Base-by-base conservation (phyloP, 2,113 vertebrate genomes). In the Hepsetus odoe region DNA sequence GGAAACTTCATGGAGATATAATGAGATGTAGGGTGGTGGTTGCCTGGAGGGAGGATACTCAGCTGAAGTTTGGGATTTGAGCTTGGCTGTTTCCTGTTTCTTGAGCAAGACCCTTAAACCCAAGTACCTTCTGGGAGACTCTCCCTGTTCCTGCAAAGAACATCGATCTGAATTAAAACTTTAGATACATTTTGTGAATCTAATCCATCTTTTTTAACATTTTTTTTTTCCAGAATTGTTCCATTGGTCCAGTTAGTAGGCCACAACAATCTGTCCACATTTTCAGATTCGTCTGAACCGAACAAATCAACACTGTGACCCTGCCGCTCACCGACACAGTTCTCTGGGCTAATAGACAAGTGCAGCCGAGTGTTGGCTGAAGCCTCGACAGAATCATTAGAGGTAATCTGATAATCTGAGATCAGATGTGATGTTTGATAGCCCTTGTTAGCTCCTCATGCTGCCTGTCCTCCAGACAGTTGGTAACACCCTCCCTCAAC, bases 391-490 rank as follows among this genome's bases (percentile, higher is more conserved):
- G 76, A 56, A 72, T 80, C 73, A 59, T 84, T 78, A 66, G 72
- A 12, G 51, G 24, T 78, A 74, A 82, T 82, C 81, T 55, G 55
- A 38, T 72, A 53, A 72, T 80, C 77, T 62, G 40, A 66, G 81
- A 68, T 70, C 58, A 32, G 74, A 75, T 85, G 55, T 65, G 69
- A 61, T 72, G 77, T 74, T 71, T 66, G 74, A 77, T 79, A 24
- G 46, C 62, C 68, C 33, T 58, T 77, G 71, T 58, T 80, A 73
- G 40, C 16, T 6, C 73, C 5, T 49, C 22, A 12, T 65, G 74
- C 55, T 64, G 32, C 12, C 46, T 62, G 42, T 64, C 56, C 62
- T 28, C 28, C 30, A 42, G 32, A 64, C 82, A 68, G 26, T 5
- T 66, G 58, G 72, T 32, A 44, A 56, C 62, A 16, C 35, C 24